A percentile compares a stretch with the other conserved stretches of the same genome.
These are phyloP conservation scores for Suillia variegata DNA, from an alignment of 2,888 invertebrate genomes.

Conservation along the genomic window DNA sequence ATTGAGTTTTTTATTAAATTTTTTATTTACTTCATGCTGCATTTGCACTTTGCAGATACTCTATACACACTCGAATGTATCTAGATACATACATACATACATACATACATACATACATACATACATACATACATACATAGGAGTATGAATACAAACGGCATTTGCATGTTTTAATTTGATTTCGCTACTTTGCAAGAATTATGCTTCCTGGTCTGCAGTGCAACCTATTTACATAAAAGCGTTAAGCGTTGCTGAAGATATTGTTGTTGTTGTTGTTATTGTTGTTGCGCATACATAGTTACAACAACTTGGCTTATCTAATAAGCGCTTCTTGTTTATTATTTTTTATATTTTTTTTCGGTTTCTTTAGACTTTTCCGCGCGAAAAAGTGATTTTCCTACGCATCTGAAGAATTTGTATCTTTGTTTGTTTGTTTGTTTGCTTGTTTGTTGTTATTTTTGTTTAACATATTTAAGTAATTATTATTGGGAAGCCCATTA, in stretches of 20 bases:
- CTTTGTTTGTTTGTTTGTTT: neutral
- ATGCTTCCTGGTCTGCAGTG: constrained; percentile 21
- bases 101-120: neutral
- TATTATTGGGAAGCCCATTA: neutral
- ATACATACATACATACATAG: neutral
- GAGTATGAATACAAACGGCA: neutral
- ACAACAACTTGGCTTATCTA: constrained; percentile 10
- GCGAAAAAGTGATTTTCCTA: too few species aligned
- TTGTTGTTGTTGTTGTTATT: neutral
- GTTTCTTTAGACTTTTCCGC: too few species aligned
- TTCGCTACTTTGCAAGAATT: constrained; percentile 22
- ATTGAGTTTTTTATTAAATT: too few species aligned
- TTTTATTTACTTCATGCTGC: too few species aligned
- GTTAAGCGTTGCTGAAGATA: neutral
- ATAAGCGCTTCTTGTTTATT: neutral
- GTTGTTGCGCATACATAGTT: neutral
- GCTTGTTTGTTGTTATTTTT: neutral
- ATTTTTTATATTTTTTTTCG: too few species aligned
- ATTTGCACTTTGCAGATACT: constrained; percentile 19
- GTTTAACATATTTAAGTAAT: too few species aligned
- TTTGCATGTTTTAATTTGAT: constrained; percentile 16
- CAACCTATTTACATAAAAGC: constrained; percentile 3
- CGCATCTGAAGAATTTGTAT: neutral
- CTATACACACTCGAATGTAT: neutral
- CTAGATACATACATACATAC: too few species aligned